Evolutionary conservation across 2,113 vertebrate species (phyloP), one percentile per base, ranked within the genome.

Genomic region (Seriola rivoliana): DNA sequence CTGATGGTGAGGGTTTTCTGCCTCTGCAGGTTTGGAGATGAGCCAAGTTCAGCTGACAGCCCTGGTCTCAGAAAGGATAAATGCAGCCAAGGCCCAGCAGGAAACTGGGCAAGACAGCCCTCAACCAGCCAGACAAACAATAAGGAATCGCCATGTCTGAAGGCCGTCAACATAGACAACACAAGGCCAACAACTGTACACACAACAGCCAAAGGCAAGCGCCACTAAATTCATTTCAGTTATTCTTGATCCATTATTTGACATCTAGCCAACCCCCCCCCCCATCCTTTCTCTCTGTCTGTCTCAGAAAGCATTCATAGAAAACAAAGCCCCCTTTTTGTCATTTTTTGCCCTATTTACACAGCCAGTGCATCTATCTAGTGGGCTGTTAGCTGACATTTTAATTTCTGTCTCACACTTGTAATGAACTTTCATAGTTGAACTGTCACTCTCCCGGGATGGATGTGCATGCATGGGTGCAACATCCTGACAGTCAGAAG

Each of bases 301-400:
- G 71, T 75, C 85, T 84, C 79, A 19, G 46, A 62, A 52, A 29
- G 12, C 84, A 87, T 88, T 86, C 85, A 80, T 5, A 54, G 67
- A 87, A 89, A 84, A 92, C 89, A 92, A 87, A 90, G 84, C 42
- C 48, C 42, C 48, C 73, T 85, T 90, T 89, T 89, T 88, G 87
- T 91, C 84, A 72, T 46, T 48, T 29, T 79, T 75, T 58, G 74
- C 48, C 81, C 80, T 62, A 84, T 90, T 92, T 90, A 84, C 21
- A 60, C 83, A 85, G 79, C 62, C 63, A 16, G 57, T 73, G 78
- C 78, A 40, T 87, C 80, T 65, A 65, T 87, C 79, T 68, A 52
- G 4, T 67, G 42, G 65, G 72, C 72, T 59, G 75, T 48, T 83
- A 40, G 76, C 64, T 90, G 92, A 89, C 90, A 79, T 84, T 91